These are phyloP conservation scores for Apantesis nais DNA, from an alignment of 2,888 invertebrate species.

Conservation along the genomic window DNA sequence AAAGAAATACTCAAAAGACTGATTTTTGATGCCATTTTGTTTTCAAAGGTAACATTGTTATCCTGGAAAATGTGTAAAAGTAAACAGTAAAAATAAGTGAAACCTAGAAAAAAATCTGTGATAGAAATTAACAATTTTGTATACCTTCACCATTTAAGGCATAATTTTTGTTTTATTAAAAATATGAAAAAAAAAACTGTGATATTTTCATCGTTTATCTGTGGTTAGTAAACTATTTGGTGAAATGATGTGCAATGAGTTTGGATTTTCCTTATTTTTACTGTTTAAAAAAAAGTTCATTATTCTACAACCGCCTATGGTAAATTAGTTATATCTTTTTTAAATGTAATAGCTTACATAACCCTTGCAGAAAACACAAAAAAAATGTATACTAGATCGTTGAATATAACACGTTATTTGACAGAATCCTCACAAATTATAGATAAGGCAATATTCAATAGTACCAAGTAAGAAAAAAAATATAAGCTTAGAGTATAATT, in stretches of 20 bases:
- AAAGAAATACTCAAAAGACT: slow-evolving; percentile 50
- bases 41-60: slow-evolving; percentile 34
- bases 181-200: slow-evolving; percentile 30
- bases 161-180: neutral
- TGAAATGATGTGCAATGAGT: neutral
- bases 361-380: slow-evolving; percentile 29
- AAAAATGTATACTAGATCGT: slow-evolving; percentile 22
- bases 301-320: slow-evolving; percentile 44
- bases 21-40: slow-evolving; percentile 54
- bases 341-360: slow-evolving; percentile 18
- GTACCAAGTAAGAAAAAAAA: neutral
- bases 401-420: slow-evolving; percentile 14
- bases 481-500: slow-evolving; percentile 10
- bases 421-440: slow-evolving; percentile 6
- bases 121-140: slow-evolving; percentile 17
- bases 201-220: slow-evolving; percentile 26
- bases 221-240: neutral
- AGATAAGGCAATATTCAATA: slow-evolving; percentile 2
- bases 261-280: slow-evolving; percentile 41
- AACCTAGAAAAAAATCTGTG: slow-evolving; percentile 27
- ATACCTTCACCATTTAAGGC: slow-evolving; percentile 7
- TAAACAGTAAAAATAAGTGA: slow-evolving; percentile 44
- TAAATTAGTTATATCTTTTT: slow-evolving; percentile 26
- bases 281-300: slow-evolving; percentile 29
- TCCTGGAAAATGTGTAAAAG: slow-evolving; percentile 23